A percentile compares a stretch with the other conserved stretches of the same genome.
Evolutionary conservation across 2,113 vertebrate genomes (phyloP).

Genomic region (Mobula birostris): DNA sequence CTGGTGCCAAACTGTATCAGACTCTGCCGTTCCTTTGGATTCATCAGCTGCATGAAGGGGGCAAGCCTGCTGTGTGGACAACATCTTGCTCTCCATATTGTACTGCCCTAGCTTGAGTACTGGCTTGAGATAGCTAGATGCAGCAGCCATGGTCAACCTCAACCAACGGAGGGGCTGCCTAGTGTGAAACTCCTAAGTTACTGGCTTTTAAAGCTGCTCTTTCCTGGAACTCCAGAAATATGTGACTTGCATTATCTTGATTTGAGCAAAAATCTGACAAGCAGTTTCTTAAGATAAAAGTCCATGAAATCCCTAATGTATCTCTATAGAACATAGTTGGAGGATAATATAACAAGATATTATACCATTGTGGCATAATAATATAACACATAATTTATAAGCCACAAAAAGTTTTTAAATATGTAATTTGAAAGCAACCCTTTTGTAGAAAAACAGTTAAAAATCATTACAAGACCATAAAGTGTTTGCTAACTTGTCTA

Average conservation of each 20-base stretch:
- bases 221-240: background rate
- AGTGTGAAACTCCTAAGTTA: background rate
- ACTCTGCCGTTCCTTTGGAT: no score
- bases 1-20: no score
- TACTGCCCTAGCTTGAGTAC: no score
- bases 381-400: background rate
- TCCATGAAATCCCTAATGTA: no score
- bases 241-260: background rate
- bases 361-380: background rate
- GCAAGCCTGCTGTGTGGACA: no score
- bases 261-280: background rate
- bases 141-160: no score
- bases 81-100: no score
- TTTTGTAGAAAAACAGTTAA: background rate
- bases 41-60: no score
- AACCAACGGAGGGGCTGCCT: background rate
- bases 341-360: background rate
- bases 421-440: background rate
- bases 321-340: background rate
- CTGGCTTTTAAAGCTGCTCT: background rate
- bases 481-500: constrained; percentile 27
- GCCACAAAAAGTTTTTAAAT: background rate
- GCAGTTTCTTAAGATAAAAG: background rate
- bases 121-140: no score
- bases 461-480: background rate